Evolutionary conservation across 1,140 invertebrate species (phyloP), one percentile per base, ranked within the genome.

Genomic region (Anastatus disparis): DNA sequence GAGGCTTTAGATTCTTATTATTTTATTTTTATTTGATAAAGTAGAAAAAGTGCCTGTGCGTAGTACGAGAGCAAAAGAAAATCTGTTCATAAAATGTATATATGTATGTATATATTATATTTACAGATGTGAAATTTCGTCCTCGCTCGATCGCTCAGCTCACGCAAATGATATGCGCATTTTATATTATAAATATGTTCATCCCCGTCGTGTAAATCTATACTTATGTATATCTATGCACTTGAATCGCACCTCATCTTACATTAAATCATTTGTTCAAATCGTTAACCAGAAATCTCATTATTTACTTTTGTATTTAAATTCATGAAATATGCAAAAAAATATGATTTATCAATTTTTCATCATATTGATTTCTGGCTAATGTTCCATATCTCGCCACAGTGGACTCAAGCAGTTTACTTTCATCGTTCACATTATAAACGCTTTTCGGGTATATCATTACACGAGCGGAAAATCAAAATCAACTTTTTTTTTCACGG

Each of bases 371-470:
- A 66, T 72, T 74, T 82, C 75, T 78, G 77, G 74, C 72, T 79
- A 78, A 81, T 73, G 73, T 2, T 22, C 59, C 15, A 2, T 35
- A 79, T 74, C n/a, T 74, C 56, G 72, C 77, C 79, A 68, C 78
- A 79, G 77, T 82, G 78, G 77, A 82, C 75, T 79, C 74, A 76
- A 81, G 77, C 79, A 80, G 76, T 79, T 82, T 73, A 55, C 12
- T 38, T 7, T 44, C 52, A 7, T 55, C 52, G 31, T 55, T n/a
- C 13, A 55, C 29, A 31, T 35, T 31, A 52, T 3, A 10, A 29
- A 52, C 50, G 26, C n/a, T n/a, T n/a, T n/a, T 12, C 50, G 50
- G 10, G 31, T 6, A 35, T 6, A 35, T 35, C n/a, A n/a, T n/a
- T n/a, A n/a, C n/a, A n/a, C n/a, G n/a, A n/a, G n/a, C n/a, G n/a